phyloP scores from a whole-genome alignment of 2,113 vertebrate species.

The Odontesthes bonariensis region DNA sequence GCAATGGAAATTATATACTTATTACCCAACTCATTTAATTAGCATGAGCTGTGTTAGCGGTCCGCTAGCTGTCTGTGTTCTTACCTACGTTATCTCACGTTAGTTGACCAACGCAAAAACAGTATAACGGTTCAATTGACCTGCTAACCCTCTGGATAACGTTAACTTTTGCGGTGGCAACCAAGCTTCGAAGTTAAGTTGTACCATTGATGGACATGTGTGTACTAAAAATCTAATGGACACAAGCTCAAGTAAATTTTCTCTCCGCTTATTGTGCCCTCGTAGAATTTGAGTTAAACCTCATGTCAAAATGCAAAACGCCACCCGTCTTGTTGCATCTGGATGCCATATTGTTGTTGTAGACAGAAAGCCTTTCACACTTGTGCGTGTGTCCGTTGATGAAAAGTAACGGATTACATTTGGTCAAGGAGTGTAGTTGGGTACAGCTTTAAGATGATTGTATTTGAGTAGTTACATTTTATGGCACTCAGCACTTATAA shows the following conservation, averaged over 20 bases:
- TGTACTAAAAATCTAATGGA: not conserved
- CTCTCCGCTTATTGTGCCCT: constrained; percentile 29
- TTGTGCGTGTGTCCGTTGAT: not conserved
- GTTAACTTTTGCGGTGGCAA: not conserved
- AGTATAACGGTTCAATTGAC: not conserved
- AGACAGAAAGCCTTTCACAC: not conserved
- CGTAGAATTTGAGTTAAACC: constrained; percentile 2
- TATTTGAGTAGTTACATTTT: not conserved
- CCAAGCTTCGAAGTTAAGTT: not conserved
- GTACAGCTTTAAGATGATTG: not conserved
- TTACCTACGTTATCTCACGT: constrained; percentile 34
- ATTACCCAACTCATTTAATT: not conserved
- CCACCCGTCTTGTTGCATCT: not conserved
- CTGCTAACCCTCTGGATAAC: not conserved
- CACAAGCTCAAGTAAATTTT: not conserved
- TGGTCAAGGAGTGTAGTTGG: too few relatives aligned
- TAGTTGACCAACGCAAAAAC: constrained; percentile 17
- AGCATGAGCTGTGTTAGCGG: constrained; percentile 25
- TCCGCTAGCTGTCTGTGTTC: constrained; percentile 41
- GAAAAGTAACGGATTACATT: not conserved
- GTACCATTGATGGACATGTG: not conserved
- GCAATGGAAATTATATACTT: not conserved
- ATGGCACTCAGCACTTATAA: not conserved
- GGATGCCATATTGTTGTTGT: not conserved
- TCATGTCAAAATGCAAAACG: not conserved